Evolutionary conservation across 2,113 vertebrate genomes (phyloP), one percentile per base, ranked within the genome.

Genomic region (Neotoma lepida): DNA sequence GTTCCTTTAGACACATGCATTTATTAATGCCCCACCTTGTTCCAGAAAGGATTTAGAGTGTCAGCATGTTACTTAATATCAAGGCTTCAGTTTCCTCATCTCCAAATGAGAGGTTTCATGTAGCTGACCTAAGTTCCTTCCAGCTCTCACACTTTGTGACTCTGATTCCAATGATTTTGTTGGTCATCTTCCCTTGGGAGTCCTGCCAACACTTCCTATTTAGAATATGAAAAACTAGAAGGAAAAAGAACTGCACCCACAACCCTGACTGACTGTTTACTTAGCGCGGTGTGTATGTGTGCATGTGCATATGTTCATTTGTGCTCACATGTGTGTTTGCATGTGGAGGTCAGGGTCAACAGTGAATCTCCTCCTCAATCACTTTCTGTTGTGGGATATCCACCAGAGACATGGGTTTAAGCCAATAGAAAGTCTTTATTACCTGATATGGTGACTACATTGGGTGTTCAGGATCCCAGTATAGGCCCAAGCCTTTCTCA

Each of bases 1-100:
- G 93, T 66, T 49, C 68, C 70, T 90, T 91, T 77, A 95, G 89
- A 93, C n/a, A 17, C 28, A 81, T 85, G 84, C 80, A n/a, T 94
- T 85, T 96, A 85, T 97, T 96, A 91, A 81, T 95, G 73, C 93
- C 63, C 84, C 54, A 28, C 93, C 93, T 96, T 96, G 95, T 96
- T 95, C 90, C 86, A 93, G 95, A 94, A 96, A 85, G 96, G 93
- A 94, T 96, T 95, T 88, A 95, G 64, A 58, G 58, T 93, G 91
- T 96, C 54, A 63, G 76, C 80, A 87, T 91, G 78, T 91, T 96
- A 76, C 84, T 96, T 95, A 87, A 93, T 87, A 85, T 88, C 46
- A 63, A 61, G 58, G 71, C 76, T 94, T 89, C 58, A 18, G 64
- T 96, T 94, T 97, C 96, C 76, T 91, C 56, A 71, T 89, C 22